Evolutionary conservation across 2,113 vertebrate genomes (phyloP).

Genomic region (Triplophysa tibetana): DNA sequence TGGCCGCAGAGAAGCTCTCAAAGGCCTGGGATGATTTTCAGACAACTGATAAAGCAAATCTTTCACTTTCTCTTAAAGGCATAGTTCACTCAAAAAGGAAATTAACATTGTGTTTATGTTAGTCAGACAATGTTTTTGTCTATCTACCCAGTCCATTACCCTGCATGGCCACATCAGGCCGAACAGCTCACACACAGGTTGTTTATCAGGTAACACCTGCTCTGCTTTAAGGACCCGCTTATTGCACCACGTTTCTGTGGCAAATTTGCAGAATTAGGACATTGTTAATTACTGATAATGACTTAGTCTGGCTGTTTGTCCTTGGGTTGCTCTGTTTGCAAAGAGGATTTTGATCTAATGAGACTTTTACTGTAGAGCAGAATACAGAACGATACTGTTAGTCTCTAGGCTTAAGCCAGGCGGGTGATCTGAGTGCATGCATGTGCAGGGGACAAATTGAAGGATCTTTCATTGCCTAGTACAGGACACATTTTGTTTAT

Average conservation of each 20-base stretch:
- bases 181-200: not conserved
- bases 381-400: not conserved
- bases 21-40: constrained; percentile 54
- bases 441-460: not conserved
- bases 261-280: constrained; percentile 20
- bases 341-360: constrained; percentile 10
- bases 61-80: constrained; percentile 2
- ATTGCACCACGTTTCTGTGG: not conserved
- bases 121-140: too few species aligned
- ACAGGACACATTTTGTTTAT: not conserved
- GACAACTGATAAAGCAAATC: constrained; percentile 30
- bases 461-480: constrained; percentile 15
- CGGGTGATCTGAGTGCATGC: constrained; percentile 19
- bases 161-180: not conserved
- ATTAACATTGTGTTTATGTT: not conserved
- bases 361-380: not conserved
- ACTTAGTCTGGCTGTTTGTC: constrained; percentile 21
- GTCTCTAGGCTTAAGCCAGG: not conserved
- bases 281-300: constrained; percentile 25
- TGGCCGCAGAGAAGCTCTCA: constrained; percentile 59
- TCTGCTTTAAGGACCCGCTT: constrained; percentile 6
- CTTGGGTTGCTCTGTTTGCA: constrained; percentile 19
- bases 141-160: not conserved
- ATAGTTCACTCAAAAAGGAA: too few species aligned
- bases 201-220: constrained; percentile 17